Evolutionary conservation across 2,888 invertebrate genomes (phyloP).

Genomic region (Unio pictorum): DNA sequence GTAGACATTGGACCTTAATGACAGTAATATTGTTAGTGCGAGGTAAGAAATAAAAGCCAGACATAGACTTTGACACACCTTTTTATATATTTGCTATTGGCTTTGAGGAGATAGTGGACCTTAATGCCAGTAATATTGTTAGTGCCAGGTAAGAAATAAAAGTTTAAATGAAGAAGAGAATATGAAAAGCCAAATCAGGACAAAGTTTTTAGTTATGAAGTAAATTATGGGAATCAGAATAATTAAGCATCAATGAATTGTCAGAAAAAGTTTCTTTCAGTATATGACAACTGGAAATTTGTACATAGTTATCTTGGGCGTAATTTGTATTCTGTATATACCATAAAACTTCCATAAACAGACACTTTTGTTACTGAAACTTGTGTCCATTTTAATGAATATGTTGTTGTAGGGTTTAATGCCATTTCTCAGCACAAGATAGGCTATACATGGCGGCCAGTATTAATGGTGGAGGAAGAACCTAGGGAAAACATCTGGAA

Average conservation of each 20-base stretch:
- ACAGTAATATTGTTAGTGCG: slow-evolving; percentile 97
- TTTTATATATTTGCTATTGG: slow-evolving; percentile 98
- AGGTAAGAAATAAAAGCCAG: slow-evolving; percentile 73
- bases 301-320: too few relatives aligned
- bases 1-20: slow-evolving; percentile 99
- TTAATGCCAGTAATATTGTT: slow-evolving; percentile 98
- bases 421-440: too few relatives aligned
- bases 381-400: too few relatives aligned
- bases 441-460: too few relatives aligned
- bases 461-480: too few relatives aligned
- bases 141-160: slow-evolving; percentile 81
- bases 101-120: slow-evolving; percentile 98
- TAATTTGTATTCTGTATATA: too few relatives aligned
- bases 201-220: neutral
- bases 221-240: neutral
- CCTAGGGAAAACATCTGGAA: too few relatives aligned
- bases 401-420: too few relatives aligned
- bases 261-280: too few relatives aligned
- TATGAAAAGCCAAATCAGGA: neutral
- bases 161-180: slow-evolving; percentile 1
- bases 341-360: too few relatives aligned
- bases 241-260: neutral
- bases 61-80: slow-evolving; percentile 74
- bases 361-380: too few relatives aligned
- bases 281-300: too few relatives aligned